phyloP scores from a whole-genome alignment of 2,113 vertebrate genomes.

The Entomyzon cyanotis region DNA sequence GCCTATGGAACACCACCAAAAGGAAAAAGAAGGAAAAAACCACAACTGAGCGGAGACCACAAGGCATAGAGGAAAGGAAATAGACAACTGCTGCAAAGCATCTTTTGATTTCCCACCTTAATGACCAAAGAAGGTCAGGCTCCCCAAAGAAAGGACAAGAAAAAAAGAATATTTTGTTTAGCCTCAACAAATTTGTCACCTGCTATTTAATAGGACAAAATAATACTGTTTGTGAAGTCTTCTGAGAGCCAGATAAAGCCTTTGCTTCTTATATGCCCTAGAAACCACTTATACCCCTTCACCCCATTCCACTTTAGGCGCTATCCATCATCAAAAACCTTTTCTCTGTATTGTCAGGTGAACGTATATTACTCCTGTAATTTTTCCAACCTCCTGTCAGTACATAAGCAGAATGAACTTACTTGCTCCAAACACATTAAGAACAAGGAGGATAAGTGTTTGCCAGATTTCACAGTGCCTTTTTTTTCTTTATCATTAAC shows the following conservation, averaged over 20 bases:
- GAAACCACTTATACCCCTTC: neutral
- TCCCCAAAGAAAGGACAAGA: neutral
- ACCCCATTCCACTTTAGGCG: neutral
- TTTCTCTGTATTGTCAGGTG: neutral
- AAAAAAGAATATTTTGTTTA: neutral
- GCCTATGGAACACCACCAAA: neutral
- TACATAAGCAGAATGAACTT: neutral
- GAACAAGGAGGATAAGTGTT: neutral
- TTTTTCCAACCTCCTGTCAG: neutral
- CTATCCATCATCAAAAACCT: neutral
- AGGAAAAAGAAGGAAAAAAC: rapidly evolving
- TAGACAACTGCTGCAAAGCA: neutral
- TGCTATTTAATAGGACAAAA: neutral
- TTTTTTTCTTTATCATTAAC: neutral
- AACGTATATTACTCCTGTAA: neutral
- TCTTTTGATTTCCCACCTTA: neutral
- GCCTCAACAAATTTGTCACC: neutral
- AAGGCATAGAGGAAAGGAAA: neutral
- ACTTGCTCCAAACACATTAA: neutral
- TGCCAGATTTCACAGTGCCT: neutral
- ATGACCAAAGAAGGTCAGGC: neutral
- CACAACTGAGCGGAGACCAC: neutral
- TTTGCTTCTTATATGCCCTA: neutral
- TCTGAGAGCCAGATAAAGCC: neutral
- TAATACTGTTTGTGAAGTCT: neutral